Base-by-base conservation (phyloP, 1,140 invertebrate species). In the Drosophila cardini region DNA sequence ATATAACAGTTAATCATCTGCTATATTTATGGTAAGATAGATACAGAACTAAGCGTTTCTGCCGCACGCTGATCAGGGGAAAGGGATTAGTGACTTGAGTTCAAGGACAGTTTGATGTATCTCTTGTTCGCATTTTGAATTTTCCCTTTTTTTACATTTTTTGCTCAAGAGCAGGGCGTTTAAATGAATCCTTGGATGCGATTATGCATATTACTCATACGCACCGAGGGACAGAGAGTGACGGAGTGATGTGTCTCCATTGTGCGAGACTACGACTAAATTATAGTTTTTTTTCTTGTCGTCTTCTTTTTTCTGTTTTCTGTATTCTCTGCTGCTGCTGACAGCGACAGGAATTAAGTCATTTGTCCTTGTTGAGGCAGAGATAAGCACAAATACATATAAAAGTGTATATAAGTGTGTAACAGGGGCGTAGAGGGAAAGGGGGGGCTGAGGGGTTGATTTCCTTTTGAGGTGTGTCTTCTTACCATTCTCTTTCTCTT, bases 341-440 rank as follows among this genome's bases (percentile, higher is more conserved):
- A 60, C 76, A 84, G 73, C 60, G 68, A 85, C 80, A 90, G 75
- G 78, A 90, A 79, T 80, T 89, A 90, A 90, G 72, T 84, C 80
- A 80, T 90, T 90, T 89, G 89, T 85, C 89, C 89, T 90, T 91
- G 89, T 79, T 26, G 78, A 64, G 78, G 60, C 52, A 69, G 73
- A 80, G 84, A 89, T 87, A 89, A 89, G 75, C 76, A 38, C 16
- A 70, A 36, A 58, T 40, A 45, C 13, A 67, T 26, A 43, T 38
- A 52, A 30, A 26, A 11, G n/a, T 15, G 45, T 48, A 60, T 18
- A 34, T 13, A 16, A 26, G n/a, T 4, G 10, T 4, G 36, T 4
- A 10, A 21, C 36, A 30, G 46, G 57, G 4, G 52, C 52, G 38
- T 58, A 8, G 56, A 55, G 26, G 42, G 30, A 30, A 3, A 8